These are phyloP conservation scores for Xenus cinereus DNA, from an alignment of 2,113 vertebrate species.

Conservation along the genomic window DNA sequence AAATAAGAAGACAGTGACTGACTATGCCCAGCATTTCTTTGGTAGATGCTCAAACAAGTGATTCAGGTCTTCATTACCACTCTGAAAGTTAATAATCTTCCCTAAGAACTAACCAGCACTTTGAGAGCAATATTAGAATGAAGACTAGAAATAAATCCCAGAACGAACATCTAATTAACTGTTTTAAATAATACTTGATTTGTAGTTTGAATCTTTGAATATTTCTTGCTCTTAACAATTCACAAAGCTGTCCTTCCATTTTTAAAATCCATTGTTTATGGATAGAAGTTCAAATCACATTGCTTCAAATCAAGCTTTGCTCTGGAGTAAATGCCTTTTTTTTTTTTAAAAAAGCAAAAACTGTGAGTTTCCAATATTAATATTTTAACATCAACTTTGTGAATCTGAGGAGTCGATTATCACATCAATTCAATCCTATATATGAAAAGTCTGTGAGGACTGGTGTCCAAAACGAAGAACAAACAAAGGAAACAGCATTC, in stretches of 20 bases:
- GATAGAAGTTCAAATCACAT: not conserved
- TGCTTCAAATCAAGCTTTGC: not conserved
- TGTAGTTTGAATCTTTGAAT: not conserved
- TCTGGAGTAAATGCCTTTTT: not conserved
- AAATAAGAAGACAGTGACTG: not conserved
- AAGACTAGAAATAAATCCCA: not conserved
- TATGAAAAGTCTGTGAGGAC: not conserved
- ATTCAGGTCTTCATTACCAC: not conserved
- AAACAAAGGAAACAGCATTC: conserved; percentile 10
- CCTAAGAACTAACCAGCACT: not conserved
- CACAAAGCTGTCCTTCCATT: not conserved
- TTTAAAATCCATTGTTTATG: conserved; percentile 37
- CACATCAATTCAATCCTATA: not conserved
- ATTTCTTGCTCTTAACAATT: not conserved
- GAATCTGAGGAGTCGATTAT: not conserved
- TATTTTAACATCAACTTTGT: not conserved
- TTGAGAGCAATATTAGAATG: not conserved
- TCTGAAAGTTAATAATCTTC: not conserved
- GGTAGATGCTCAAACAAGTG: not conserved
- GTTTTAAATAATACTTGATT: conserved; percentile 3
- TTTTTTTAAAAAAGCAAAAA: not conserved
- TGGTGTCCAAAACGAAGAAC: conserved; percentile 1
- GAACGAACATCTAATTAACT: conserved; percentile 5
- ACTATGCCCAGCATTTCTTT: not conserved
- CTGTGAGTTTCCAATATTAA: not conserved